phyloP scores from a whole-genome alignment of 2,888 invertebrate genomes.

The Melitaea athalia region DNA sequence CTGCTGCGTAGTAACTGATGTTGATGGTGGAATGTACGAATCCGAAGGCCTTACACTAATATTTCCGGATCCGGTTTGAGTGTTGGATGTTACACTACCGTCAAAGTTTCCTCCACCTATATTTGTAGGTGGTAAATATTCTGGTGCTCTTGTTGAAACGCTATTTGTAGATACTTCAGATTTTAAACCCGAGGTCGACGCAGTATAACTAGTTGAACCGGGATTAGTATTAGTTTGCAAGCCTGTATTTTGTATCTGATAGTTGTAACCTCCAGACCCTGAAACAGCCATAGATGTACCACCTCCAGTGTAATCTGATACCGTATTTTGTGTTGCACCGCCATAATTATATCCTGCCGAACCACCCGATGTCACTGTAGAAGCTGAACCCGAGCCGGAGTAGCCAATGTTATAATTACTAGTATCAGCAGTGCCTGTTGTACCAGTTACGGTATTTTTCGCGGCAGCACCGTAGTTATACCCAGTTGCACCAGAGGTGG shows the following conservation, averaged over 20 bases:
- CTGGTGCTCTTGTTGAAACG: constrained; percentile 65
- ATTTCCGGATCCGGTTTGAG: constrained; percentile 35
- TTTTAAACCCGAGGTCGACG: constrained; percentile 23
- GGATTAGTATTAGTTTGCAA: constrained; percentile 32
- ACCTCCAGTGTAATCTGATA: constrained; percentile 1
- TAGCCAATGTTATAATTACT: constrained; percentile 9
- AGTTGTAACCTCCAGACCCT: constrained; percentile 44
- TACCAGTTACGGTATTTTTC: constrained; percentile 17
- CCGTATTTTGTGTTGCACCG: constrained; percentile 12
- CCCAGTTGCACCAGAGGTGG: constrained; percentile 29
- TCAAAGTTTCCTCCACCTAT: constrained; percentile 36
- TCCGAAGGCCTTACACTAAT: constrained; percentile 42
- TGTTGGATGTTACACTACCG: constrained; percentile 39
- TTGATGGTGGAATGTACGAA: constrained; percentile 51
- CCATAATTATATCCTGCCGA: constrained; percentile 22
- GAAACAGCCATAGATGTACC: constrained; percentile 33
- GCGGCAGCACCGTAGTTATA: constrained; percentile 38
- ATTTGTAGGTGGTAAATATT: constrained; percentile 62
- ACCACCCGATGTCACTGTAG: constrained; percentile 1
- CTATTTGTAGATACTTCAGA: constrained; percentile 34
- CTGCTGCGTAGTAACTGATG: constrained; percentile 30
- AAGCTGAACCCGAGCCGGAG: constrained; percentile 9
- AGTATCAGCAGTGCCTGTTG: constrained; percentile 8
- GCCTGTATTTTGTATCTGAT: constrained; percentile 39
- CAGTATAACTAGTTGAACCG: constrained; percentile 45